Base-by-base conservation (phyloP, 2,888 invertebrate species). In the Pseudococcus longispinus region DNA sequence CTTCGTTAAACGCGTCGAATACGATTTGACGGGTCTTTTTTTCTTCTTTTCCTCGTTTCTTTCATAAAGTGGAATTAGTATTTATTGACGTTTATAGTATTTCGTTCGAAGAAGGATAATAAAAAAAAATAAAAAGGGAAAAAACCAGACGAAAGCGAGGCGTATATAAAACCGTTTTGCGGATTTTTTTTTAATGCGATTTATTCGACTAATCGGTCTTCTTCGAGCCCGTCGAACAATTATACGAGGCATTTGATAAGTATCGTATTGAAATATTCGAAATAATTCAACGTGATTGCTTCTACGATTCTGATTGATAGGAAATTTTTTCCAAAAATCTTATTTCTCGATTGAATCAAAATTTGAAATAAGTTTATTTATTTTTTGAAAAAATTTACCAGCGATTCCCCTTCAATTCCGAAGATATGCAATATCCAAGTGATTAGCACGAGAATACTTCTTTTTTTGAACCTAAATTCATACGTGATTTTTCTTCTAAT, bases 1-100 rank as follows among this genome's bases (percentile, higher is more conserved):
- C 65, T 65, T 65, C 65, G 65, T 65, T 65, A 65, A 65, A 65
- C 65, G 65, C 26, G 26, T 65, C 65, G 65, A 65, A 65, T 65
- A 65, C 65, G 65, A 65, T 65, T 65, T 65, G 65, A 65, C 65
- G 51, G 51, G 65, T 65, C 23, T 23, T 65, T 65, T 26, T 65
- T 65, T 65, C n/a, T 20, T 20, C 60, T 60, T 65, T 65, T 23
- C 65, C 23, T 65, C 65, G 13, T 65, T 65, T 65, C 26, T 60
- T 60, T 60, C 65, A 65, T 65, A 65, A 65, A 65, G 26, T 26
- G 65, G 65, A 65, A 65, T 65, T 65, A 65, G 65, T 65, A 65
- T 65, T 65, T 65, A 65, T 65, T 9, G 65, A 65, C 65, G 65
- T 65, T 65, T 65, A 65, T 51, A 51, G 51, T 51, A n/a, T 51